These are phyloP conservation scores for Standfussiana lucernea DNA, from an alignment of 2,888 invertebrate genomes.

Conservation along the genomic window DNA sequence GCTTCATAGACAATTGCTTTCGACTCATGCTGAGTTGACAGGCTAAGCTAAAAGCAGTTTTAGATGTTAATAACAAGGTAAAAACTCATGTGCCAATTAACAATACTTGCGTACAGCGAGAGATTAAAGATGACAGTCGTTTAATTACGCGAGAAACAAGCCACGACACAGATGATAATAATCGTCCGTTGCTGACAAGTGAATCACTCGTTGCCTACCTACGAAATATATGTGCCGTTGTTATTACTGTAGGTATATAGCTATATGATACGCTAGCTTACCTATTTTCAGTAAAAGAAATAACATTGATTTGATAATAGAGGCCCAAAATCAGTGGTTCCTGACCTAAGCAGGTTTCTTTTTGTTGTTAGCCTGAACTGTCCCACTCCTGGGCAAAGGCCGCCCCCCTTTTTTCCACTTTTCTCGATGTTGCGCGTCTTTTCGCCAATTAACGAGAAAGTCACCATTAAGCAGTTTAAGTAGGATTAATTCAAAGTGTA, in stretches of 20 bases:
- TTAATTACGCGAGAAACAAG: conserved; percentile 34
- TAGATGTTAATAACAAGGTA: background rate
- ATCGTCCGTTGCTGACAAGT: conserved; percentile 17
- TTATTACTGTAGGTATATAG: background rate
- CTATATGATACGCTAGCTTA: background rate
- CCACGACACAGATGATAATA: conserved; percentile 10
- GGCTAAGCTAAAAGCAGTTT: background rate
- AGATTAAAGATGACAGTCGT: conserved; percentile 32
- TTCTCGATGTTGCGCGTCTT: no score
- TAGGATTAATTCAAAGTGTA: background rate
- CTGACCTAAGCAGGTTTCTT: background rate
- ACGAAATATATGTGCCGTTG: background rate
- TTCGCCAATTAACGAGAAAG: no score
- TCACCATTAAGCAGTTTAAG: background rate
- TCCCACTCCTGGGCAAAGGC: no score
- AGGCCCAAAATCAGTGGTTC: background rate
- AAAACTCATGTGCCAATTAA: background rate
- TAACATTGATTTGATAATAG: background rate
- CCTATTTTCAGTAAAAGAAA: background rate
- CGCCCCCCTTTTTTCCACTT: no score
- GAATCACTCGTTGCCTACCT: conserved; percentile 24
- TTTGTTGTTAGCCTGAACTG: no score
- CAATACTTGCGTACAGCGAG: conserved; percentile 3
- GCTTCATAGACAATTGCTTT: no score
- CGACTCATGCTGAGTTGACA: background rate